phyloP scores from a whole-genome alignment of 2,888 invertebrate species.

The Volucella bombylans region DNA sequence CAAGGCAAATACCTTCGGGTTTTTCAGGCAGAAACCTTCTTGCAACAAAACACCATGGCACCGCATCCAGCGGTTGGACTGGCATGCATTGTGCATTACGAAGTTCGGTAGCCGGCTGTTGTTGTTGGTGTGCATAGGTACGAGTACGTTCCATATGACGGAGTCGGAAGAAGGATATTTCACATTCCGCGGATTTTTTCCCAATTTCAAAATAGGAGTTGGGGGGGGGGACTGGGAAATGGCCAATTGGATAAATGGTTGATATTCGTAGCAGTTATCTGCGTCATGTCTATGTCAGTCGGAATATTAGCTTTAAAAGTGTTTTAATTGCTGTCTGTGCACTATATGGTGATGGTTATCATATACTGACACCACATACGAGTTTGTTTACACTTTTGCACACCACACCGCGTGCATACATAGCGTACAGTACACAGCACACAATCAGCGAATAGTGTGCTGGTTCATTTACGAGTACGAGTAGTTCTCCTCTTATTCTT shows the following conservation, averaged over 20 bases:
- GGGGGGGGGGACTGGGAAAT: slow-evolving; percentile 4
- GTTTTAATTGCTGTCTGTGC: slow-evolving; percentile 69
- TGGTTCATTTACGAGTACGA: too few relatives aligned
- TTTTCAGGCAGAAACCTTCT: slow-evolving; percentile 69
- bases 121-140: slow-evolving; percentile 58
- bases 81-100: slow-evolving; percentile 72
- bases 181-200: slow-evolving; percentile 68
- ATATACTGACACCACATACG: slow-evolving; percentile 21
- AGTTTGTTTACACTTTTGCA: slow-evolving; percentile 41
- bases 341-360: slow-evolving; percentile 58
- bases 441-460: too few relatives aligned
- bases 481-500: slow-evolving; percentile 13
- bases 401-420: neutral
- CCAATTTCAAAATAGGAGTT: slow-evolving; percentile 25
- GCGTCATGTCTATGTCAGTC: slow-evolving; percentile 66
- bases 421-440: too few relatives aligned
- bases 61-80: neutral
- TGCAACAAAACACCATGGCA: slow-evolving; percentile 57
- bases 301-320: slow-evolving; percentile 67
- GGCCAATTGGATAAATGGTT: slow-evolving; percentile 35
- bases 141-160: slow-evolving; percentile 29
- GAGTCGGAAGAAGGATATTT: slow-evolving; percentile 50
- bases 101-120: slow-evolving; percentile 15
- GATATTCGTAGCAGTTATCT: slow-evolving; percentile 63
- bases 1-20: slow-evolving; percentile 62